Conservation (phyloP, 2,888 invertebrate genomes). For the Amphiduros pacificus region DNA sequence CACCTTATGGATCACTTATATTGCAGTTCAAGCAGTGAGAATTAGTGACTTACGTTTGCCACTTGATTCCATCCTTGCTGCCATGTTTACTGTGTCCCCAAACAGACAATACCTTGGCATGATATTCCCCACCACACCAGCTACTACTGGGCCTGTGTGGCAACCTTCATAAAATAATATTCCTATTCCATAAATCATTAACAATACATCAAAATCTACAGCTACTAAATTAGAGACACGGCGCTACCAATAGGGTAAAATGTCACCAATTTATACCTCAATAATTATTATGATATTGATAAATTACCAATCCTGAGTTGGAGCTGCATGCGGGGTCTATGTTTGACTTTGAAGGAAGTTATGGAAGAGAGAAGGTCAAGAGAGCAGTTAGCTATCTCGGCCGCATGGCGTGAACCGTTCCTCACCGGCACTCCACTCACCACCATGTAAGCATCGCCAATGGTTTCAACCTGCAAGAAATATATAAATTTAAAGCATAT, state of each 20-base stretch:
- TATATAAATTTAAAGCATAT: neutral
- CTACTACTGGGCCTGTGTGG: slow-evolving; percentile 42
- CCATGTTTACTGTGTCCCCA: slow-evolving; percentile 34
- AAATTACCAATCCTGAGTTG: slow-evolving; percentile 44
- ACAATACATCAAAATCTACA: too few relatives aligned
- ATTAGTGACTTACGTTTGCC: slow-evolving; percentile 41
- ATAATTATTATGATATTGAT: neutral
- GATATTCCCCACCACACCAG: slow-evolving; percentile 41
- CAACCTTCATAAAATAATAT: too few relatives aligned
- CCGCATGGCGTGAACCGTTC: slow-evolving; percentile 48
- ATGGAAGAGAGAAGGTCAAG: slow-evolving; percentile 50
- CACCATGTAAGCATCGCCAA: slow-evolving; percentile 55
- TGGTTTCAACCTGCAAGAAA: slow-evolving; percentile 47
- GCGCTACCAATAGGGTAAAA: too few relatives aligned
- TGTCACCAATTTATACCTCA: too few relatives aligned
- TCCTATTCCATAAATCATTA: too few relatives aligned
- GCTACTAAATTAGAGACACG: too few relatives aligned
- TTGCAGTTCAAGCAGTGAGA: too few relatives aligned
- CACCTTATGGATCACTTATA: too few relatives aligned
- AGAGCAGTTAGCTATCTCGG: slow-evolving; percentile 55
- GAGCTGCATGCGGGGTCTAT: slow-evolving; percentile 45
- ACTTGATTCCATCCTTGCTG: slow-evolving; percentile 33
- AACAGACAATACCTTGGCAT: slow-evolving; percentile 44
- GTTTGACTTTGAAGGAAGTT: slow-evolving; percentile 59
- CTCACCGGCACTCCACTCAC: slow-evolving; percentile 51